A percentile compares a stretch with the other conserved stretches of the same genome.
phyloP scores from a whole-genome alignment of 2,113 vertebrate species.

The Sinocyclocheilus anophthalmus region DNA sequence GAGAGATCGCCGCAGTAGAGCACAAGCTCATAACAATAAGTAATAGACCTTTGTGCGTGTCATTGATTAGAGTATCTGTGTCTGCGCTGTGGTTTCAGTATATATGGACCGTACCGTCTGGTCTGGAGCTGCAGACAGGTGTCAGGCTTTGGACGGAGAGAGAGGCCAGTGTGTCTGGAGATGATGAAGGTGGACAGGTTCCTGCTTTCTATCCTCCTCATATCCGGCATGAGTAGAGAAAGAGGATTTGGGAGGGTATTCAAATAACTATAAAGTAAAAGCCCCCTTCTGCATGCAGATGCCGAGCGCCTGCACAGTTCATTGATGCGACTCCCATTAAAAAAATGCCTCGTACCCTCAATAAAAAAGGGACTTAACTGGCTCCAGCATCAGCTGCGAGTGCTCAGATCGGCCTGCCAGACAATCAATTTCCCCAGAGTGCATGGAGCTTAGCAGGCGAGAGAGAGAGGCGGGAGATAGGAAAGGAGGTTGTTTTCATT shows the following conservation, averaged over 20 bases:
- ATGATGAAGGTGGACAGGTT: neutral
- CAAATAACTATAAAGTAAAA: constrained; percentile 39
- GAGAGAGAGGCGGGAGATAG: constrained; percentile 55
- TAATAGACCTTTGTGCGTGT: constrained; percentile 12
- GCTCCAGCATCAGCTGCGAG: constrained; percentile 79
- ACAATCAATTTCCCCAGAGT: constrained; percentile 81
- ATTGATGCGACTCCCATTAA: constrained; percentile 81
- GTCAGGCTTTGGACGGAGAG: neutral
- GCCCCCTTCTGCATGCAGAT: constrained; percentile 70
- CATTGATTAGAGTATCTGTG: constrained; percentile 6
- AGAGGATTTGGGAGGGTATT: constrained; percentile 2
- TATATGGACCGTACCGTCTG: neutral
- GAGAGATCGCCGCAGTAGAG: neutral
- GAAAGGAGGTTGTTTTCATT: constrained; percentile 59
- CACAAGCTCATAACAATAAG: constrained; percentile 2
- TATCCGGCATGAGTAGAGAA: neutral
- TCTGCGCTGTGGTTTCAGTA: neutral
- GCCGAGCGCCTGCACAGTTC: constrained; percentile 74
- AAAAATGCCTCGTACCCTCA: constrained; percentile 78
- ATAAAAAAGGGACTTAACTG: constrained; percentile 83
- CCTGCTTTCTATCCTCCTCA: neutral
- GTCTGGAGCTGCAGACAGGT: constrained; percentile 6
- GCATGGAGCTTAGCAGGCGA: constrained; percentile 75
- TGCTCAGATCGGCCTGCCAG: constrained; percentile 78
- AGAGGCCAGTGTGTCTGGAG: constrained; percentile 1